These are phyloP conservation scores for Poecilia latipinna DNA, from an alignment of 2,113 vertebrate species.

Conservation along the genomic window DNA sequence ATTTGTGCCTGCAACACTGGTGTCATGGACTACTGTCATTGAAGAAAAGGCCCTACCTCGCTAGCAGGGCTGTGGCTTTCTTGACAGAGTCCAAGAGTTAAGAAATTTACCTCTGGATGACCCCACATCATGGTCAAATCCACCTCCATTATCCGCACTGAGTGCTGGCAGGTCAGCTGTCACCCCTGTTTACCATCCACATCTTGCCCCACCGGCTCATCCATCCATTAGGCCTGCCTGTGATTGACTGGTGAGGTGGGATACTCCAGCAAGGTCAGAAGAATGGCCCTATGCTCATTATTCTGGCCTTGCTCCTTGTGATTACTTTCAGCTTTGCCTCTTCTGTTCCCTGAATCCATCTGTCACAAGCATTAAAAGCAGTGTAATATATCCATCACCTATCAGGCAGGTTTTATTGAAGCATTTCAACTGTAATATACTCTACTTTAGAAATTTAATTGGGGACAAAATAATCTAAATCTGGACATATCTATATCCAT, in stretches of 20 bases:
- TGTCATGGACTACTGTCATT: constrained; percentile 47
- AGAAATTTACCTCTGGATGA: constrained; percentile 66
- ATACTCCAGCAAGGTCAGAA: constrained; percentile 63
- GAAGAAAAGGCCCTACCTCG: constrained; percentile 39
- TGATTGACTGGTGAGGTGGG: constrained; percentile 56
- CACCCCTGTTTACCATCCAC: constrained; percentile 55
- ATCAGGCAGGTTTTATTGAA: constrained; percentile 49
- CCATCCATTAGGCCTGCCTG: constrained; percentile 47
- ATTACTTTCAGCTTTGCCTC: constrained; percentile 55
- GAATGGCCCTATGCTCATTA: constrained; percentile 57
- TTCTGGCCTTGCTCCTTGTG: constrained; percentile 58
- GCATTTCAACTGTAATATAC: constrained; percentile 40
- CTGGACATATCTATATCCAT: background rate
- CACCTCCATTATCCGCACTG: constrained; percentile 46
- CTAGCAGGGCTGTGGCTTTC: constrained; percentile 28
- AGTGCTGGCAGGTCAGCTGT: constrained; percentile 70
- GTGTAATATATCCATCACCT: constrained; percentile 45
- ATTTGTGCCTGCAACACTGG: constrained; percentile 37
- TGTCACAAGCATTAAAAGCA: constrained; percentile 52
- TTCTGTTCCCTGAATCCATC: constrained; percentile 42
- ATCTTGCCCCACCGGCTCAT: constrained; percentile 51
- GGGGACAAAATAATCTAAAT: constrained; percentile 11
- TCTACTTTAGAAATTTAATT: constrained; percentile 29
- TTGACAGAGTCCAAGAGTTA: constrained; percentile 48
- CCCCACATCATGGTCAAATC: constrained; percentile 46